These are phyloP conservation scores for Ochropleura plecta DNA, from an alignment of 2,888 invertebrate genomes.

Conservation along the genomic window DNA sequence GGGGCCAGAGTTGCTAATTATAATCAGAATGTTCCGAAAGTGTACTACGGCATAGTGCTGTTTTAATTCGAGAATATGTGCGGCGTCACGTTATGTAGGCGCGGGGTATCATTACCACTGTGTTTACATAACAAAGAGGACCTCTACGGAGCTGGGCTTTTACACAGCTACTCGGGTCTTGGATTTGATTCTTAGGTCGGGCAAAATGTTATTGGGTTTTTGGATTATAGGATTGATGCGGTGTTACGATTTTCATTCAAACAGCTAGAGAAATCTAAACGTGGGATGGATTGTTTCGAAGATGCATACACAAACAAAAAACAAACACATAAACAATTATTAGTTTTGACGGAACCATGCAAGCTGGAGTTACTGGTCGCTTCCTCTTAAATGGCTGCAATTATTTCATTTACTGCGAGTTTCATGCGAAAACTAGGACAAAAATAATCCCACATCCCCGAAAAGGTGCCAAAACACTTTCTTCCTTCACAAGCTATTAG, in stretches of 20 bases:
- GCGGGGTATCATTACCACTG: conserved; percentile 1
- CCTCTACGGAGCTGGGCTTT: not conserved
- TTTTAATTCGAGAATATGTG: conserved; percentile 49
- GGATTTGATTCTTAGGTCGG: not conserved
- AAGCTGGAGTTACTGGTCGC: not conserved
- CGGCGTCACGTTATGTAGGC: conserved; percentile 22
- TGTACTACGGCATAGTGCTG: conserved; percentile 24
- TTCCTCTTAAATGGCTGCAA: not conserved
- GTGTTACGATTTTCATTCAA: not conserved
- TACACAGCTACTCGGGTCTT: not conserved
- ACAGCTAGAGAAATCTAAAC: not conserved
- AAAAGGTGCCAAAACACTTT: conserved; percentile 50
- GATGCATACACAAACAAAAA: no score
- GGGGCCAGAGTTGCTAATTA: conserved; percentile 24
- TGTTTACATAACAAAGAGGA: conserved; percentile 37
- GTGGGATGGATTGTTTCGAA: not conserved
- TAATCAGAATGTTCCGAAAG: conserved; percentile 7
- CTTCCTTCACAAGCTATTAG: conserved; percentile 28
- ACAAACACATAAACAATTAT: not conserved
- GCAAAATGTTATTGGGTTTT: not conserved
- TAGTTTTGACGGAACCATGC: not conserved
- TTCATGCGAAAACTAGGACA: conserved; percentile 2
- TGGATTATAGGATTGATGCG: not conserved
- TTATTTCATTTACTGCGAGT: not conserved
- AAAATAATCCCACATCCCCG: conserved; percentile 23